Base-by-base conservation (phyloP, 1,140 invertebrate species). In the Drosophila kurseongensis region DNA sequence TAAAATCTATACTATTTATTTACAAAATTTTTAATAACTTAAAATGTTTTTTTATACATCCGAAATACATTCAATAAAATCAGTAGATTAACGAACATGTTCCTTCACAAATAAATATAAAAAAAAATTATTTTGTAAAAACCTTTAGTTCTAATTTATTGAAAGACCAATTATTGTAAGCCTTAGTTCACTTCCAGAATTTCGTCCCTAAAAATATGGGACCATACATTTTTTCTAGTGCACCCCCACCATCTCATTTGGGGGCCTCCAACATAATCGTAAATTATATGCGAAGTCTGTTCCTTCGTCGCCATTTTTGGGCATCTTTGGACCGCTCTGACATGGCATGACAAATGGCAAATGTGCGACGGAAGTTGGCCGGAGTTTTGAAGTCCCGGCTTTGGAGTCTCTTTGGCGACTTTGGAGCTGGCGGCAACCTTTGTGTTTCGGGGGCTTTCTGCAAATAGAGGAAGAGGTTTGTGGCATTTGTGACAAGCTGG, bases 261-360 rank as follows among this genome's bases (percentile, higher is more conserved):
- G 16, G 38, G 23, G 55, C 59, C 51, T 32, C 16, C 36, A 23
- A 62, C 80, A 79, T 83, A 76, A 86, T 85, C 81, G 83, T 86
- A 86, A 86, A 86, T 86, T 86, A 86, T 86, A 82, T 75, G 69
- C 74, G 60, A 78, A 51, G 75, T 81, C 67, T 66, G 65, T 75
- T 77, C 58, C 61, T 71, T 67, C 56, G 61, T 73, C 45, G 68
- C 56, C 73, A 75, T 71, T 80, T 80, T 76, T 66, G 76, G 71
- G 60, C 80, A 75, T 68, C 62, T 47, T 75, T 69, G 51, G 71
- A 68, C 67, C 52, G 23, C 54, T 47, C 18, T 72, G 80, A 83
- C 80, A 80, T 73, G 63, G 68, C 65, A 83, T 88, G 83, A 86
- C 83, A 86, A 88, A 83, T 88, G 83, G 86, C 83, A 89, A 88